Evolutionary conservation across 2,888 invertebrate genomes (phyloP).

Genomic region (Drosophila mayaguana): DNA sequence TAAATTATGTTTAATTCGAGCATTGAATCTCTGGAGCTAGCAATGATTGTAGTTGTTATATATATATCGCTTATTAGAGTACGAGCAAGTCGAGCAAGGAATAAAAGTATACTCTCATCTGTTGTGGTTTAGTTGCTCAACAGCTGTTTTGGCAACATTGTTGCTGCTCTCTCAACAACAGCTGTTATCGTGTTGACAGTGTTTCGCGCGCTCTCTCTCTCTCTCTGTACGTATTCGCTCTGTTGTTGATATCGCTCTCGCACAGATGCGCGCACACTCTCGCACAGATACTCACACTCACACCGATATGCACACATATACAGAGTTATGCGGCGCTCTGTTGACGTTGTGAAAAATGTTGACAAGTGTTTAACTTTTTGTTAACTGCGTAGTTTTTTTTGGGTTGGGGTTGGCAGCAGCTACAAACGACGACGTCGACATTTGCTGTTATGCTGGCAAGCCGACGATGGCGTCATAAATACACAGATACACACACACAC

Average conservation of each 20-base stretch:
- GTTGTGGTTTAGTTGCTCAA: slow-evolving; percentile 55
- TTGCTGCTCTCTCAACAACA: slow-evolving; percentile 59
- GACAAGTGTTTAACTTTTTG: slow-evolving; percentile 74
- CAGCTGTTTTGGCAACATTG: slow-evolving; percentile 82
- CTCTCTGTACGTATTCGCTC: slow-evolving; percentile 12
- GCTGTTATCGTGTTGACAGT: slow-evolving; percentile 62
- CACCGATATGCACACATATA: slow-evolving; percentile 9
- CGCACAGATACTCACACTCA: slow-evolving; percentile 14
- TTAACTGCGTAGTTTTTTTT: slow-evolving; percentile 76
- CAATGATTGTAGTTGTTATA: neutral
- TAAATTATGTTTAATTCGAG: neutral
- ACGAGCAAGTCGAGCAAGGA: neutral
- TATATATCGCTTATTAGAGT: slow-evolving; percentile 13
- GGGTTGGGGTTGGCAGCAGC: slow-evolving; percentile 54
- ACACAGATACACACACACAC: slow-evolving; percentile 17
- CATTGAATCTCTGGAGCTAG: rapidly evolving
- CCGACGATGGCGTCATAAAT: slow-evolving; percentile 72
- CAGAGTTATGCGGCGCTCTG: slow-evolving; percentile 63
- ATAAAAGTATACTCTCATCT: slow-evolving; percentile 11
- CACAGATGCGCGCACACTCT: slow-evolving; percentile 12
- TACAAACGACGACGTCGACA: slow-evolving; percentile 46
- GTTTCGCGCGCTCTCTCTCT: slow-evolving; percentile 12
- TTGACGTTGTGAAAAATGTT: slow-evolving; percentile 70
- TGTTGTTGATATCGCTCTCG: slow-evolving; percentile 52
- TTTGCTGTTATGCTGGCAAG: slow-evolving; percentile 61